Evolutionary conservation across 1,140 invertebrate genomes (phyloP).

Genomic region (Halesus radiatus): DNA sequence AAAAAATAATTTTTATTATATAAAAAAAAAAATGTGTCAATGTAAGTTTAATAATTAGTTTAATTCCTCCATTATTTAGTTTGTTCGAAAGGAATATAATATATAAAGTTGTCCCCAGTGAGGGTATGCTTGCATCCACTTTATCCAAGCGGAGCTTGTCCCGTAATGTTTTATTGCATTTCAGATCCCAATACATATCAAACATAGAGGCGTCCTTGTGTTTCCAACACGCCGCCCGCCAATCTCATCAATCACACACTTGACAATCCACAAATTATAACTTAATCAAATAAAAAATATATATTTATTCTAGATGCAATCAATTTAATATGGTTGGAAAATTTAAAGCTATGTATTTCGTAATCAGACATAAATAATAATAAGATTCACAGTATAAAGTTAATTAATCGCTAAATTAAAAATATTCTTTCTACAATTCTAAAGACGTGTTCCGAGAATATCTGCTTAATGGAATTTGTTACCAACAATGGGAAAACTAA

Average conservation of each 20-base stretch:
- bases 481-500: not conserved
- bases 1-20: slow-evolving; percentile 8
- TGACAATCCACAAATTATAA: slow-evolving; percentile 7
- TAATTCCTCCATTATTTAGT: too few relatives aligned
- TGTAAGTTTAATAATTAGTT: not conserved
- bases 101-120: not conserved
- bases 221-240: not conserved
- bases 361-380: slow-evolving; percentile 27
- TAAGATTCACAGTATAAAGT: slow-evolving; percentile 22
- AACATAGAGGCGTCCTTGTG: slow-evolving; percentile 5
- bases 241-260: not conserved
- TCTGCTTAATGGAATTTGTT: slow-evolving; percentile 6
- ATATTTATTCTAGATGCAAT: slow-evolving; percentile 24
- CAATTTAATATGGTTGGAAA: slow-evolving; percentile 9
- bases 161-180: slow-evolving; percentile 3
- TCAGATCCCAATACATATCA: slow-evolving; percentile 18
- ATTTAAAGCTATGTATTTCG: slow-evolving; percentile 30
- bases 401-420: slow-evolving; percentile 6
- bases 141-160: not conserved
- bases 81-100: too few relatives aligned
- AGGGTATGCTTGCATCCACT: not conserved
- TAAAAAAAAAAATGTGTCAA: not conserved
- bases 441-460: not conserved
- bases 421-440: slow-evolving; percentile 9
- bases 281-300: slow-evolving; percentile 26